phyloP scores from a whole-genome alignment of 2,113 vertebrate genomes.

The Cynocephalus volans region DNA sequence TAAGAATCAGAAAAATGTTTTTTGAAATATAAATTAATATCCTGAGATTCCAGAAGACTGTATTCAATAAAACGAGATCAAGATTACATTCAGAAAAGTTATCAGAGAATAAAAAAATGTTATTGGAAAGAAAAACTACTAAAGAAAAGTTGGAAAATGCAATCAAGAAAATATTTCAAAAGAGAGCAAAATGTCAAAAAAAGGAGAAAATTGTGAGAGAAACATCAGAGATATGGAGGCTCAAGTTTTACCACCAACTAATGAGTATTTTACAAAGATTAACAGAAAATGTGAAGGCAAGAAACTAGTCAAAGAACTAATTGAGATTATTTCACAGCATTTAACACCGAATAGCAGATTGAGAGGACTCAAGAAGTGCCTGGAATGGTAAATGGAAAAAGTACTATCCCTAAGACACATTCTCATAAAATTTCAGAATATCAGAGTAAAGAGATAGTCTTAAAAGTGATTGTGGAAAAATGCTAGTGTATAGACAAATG shows the following conservation, averaged over 20 bases:
- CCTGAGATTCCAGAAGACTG: not conserved
- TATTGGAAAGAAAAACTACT: not conserved
- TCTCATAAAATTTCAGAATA: not conserved
- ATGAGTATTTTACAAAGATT: not conserved
- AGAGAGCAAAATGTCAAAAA: not conserved
- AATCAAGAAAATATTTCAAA: not conserved
- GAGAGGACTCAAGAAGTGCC: not conserved
- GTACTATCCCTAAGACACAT: not conserved
- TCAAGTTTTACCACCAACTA: not conserved
- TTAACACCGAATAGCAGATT: slow-evolving; percentile 9
- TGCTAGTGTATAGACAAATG: not conserved
- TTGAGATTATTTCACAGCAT: not conserved
- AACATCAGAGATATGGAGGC: not conserved
- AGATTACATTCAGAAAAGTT: not conserved
- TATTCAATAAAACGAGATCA: not conserved
- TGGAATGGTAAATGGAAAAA: not conserved
- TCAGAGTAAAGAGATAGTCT: not conserved
- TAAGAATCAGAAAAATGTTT: not conserved
- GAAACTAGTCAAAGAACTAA: not conserved
- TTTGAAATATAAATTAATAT: not conserved
- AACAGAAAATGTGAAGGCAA: not conserved
- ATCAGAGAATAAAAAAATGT: not conserved
- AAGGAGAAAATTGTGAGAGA: not conserved
- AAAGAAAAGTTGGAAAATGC: not conserved
- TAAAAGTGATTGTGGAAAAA: not conserved